Evolutionary conservation across 2,888 invertebrate genomes (phyloP).

Genomic region (Corythucha ciliata): DNA sequence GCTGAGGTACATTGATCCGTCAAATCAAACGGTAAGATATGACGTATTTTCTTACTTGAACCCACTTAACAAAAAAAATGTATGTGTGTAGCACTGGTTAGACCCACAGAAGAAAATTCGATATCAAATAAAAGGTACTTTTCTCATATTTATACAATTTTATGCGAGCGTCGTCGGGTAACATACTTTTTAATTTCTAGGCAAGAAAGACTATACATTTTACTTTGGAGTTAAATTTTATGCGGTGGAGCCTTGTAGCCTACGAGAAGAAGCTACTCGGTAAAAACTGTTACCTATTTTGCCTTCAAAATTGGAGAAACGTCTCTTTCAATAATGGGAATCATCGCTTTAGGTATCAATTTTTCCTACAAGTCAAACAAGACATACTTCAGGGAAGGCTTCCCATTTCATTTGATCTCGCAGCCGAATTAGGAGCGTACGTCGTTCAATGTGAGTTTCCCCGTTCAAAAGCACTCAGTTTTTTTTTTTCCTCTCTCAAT

Average conservation of each 20-base stretch:
- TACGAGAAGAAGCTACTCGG: constrained; percentile 93
- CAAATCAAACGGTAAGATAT: constrained; percentile 80
- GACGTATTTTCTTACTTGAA: not conserved
- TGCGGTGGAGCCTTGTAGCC: constrained; percentile 91
- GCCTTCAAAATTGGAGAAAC: no score
- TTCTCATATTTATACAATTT: not conserved
- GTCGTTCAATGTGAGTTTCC: constrained; percentile 81
- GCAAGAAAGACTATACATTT: constrained; percentile 63
- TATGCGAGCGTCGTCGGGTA: no score
- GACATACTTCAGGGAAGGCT: constrained; percentile 89
- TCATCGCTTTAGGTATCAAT: constrained; percentile 66
- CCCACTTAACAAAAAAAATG: no score
- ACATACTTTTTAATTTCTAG: constrained; percentile 35
- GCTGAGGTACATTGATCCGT: constrained; percentile 80
- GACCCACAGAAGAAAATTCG: constrained; percentile 81
- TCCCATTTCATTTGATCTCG: constrained; percentile 81
- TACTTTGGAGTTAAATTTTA: constrained; percentile 97
- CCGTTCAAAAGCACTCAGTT: no score
- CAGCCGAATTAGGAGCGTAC: constrained; percentile 83
- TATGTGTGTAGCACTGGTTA: constrained; percentile 78
- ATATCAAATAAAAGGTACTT: constrained; percentile 67
- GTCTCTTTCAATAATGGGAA: not conserved
- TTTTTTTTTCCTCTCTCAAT: not conserved
- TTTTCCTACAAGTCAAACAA: constrained; percentile 93
- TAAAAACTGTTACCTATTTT: constrained; percentile 44